Evolutionary conservation across 2,113 vertebrate genomes (phyloP), one percentile per base, ranked within the genome.

Genomic region (Tragelaphus buxtoni): DNA sequence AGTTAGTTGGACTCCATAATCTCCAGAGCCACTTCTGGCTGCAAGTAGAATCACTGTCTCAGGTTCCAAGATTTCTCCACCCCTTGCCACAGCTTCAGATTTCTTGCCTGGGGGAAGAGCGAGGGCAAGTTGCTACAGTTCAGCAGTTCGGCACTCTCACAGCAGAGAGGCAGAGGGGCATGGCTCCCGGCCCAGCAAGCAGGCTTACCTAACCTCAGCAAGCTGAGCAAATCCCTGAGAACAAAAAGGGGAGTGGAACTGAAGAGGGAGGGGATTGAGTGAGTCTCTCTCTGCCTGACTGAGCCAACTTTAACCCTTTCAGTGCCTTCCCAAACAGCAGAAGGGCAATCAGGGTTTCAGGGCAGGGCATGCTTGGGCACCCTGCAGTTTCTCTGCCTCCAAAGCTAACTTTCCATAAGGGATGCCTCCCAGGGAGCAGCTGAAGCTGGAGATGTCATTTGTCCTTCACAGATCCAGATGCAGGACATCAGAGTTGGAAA

Each of bases 121-220:
- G 2, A 3, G 97, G 97, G 97, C 98, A 80, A 98, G 98, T 98
- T 96, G 92, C 97, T 98, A 77, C 98, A 98, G 96, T 96, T 98
- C 98, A 81, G 97, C 98, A 98, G 96, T 96, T 98, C 98, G 79
- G 97, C 61, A 53, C 0, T 98, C 97, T 98, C 72, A 86, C 96
- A 93, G 97, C 32, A 10, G 24, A 42, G 76, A 47, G 82, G 79
- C 85, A 30, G 56, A 98, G 94, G 96, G 97, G 96, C 92, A 98
- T 7, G 90, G 88, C 95, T 94, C 91, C 79, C 28, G 45, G 95
- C 94, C 97, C 96, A 87, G 84, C 2, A 0, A 5, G 9, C 35
- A 94, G 63, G 0, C 92, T 98, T 81, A 0, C 65, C 90, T 97
- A 98, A 98, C 98, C 93, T 96, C 95, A 97, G 83, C 16, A 0